phyloP scores from a whole-genome alignment of 2,797 vertebrate species.

The Natrix natrix region DNA sequence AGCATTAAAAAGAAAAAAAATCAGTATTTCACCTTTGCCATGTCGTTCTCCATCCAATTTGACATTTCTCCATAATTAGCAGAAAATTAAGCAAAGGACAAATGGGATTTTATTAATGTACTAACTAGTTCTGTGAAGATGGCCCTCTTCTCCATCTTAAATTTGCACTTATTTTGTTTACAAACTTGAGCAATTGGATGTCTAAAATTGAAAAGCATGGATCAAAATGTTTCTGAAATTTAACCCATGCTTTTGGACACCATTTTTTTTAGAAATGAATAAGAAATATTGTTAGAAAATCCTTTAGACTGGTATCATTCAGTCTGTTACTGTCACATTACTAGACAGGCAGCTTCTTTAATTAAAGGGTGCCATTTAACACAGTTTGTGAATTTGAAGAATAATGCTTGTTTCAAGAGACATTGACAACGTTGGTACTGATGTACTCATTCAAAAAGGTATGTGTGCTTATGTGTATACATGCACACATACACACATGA shows the following conservation, averaged over 20 bases:
- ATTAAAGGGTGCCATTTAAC: conserved; percentile 49
- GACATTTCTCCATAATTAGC: conserved; percentile 14
- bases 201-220: conserved; percentile 58
- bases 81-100: conserved; percentile 54
- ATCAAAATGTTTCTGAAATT: conserved; percentile 46
- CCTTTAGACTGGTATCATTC: conserved; percentile 55
- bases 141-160: conserved; percentile 45
- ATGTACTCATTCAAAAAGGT: conserved; percentile 38
- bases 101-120: conserved; percentile 43
- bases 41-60: conserved; percentile 47
- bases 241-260: conserved; percentile 49
- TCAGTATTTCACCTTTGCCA: conserved; percentile 37
- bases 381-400: conserved; percentile 61
- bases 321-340: conserved; percentile 41
- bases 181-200: conserved; percentile 60
- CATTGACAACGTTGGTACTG: conserved; percentile 8
- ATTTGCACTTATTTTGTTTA: conserved; percentile 62
- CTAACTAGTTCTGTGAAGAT: conserved; percentile 53
- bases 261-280: conserved; percentile 38
- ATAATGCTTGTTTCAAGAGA: conserved; percentile 34
- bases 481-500: not conserved
- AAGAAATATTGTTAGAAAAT: conserved; percentile 32
- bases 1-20: conserved; percentile 30
- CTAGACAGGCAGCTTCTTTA: conserved; percentile 44
- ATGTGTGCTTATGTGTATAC: not conserved